Percentiles rank a stretch among this genome's conserved stretches.
Evolutionary conservation across 35 echinoderm and acorn worm species (phyloP).

Genomic region (Patiria miniata): DNA sequence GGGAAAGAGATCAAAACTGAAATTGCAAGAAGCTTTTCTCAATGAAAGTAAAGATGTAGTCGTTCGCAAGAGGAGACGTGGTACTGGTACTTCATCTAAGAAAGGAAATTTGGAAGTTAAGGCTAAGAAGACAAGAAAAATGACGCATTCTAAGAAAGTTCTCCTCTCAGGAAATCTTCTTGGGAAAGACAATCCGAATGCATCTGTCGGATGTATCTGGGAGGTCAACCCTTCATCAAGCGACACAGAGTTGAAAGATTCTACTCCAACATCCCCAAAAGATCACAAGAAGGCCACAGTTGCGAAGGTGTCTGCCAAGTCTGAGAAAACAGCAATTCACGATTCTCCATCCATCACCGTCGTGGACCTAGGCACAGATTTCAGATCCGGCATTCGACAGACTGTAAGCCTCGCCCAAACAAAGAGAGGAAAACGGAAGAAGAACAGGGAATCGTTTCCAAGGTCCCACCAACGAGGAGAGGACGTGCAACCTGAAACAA

Average conservation of each 20-base stretch:
- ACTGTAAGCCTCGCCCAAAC: background rate
- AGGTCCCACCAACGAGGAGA: no score
- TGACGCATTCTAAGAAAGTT: background rate
- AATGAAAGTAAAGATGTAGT: no score
- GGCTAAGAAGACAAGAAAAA: background rate
- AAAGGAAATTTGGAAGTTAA: background rate
- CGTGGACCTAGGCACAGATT: background rate
- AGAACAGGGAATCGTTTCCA: no score
- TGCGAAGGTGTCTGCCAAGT: background rate
- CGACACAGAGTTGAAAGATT: background rate
- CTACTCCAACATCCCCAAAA: background rate
- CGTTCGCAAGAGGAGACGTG: no score
- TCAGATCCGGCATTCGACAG: background rate
- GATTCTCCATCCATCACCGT: constrained; percentile 3
- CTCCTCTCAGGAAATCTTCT: background rate
- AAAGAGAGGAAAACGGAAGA: no score
- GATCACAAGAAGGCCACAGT: background rate
- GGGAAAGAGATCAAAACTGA: background rate
- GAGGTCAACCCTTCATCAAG: background rate
- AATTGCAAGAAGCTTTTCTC: background rate
- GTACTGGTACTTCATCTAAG: no score
- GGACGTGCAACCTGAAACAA: no score
- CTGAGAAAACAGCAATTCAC: background rate
- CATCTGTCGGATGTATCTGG: background rate
- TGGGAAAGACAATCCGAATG: background rate